Conservation (phyloP, 2,888 invertebrate genomes). For the Erebia ligea region DNA sequence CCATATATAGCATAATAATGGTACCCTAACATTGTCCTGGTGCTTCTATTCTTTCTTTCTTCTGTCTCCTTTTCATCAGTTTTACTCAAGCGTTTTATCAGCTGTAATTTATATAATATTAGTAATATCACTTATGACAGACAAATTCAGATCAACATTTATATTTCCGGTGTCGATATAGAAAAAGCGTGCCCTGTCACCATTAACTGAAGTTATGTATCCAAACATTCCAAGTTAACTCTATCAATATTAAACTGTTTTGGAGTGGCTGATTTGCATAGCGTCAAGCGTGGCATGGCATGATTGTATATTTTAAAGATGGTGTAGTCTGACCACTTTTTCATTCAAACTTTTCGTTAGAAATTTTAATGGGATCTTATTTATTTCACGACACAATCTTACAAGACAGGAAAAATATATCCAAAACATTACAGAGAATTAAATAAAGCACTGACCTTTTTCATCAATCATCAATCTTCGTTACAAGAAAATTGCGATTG, state of each 20-base stretch:
- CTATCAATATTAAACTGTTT: conserved; percentile 43
- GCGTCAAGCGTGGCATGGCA: conserved; percentile 1
- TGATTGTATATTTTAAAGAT: conserved; percentile 22
- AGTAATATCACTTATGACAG: conserved; percentile 1
- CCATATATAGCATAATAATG: too few relatives aligned
- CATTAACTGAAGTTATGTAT: conserved; percentile 37
- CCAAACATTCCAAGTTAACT: conserved; percentile 33
- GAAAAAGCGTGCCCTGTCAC: conserved; percentile 47
- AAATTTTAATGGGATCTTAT: neutral
- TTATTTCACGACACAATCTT: neutral
- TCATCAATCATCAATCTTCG: too few relatives aligned
- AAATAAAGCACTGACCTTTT: too few relatives aligned
- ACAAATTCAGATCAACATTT: conserved; percentile 31
- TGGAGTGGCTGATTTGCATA: conserved; percentile 41
- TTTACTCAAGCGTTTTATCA: too few relatives aligned
- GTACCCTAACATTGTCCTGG: too few relatives aligned
- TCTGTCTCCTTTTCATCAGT: too few relatives aligned
- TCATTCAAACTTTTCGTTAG: conserved; percentile 14
- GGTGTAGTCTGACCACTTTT: conserved; percentile 32
- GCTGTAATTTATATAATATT: too few relatives aligned
- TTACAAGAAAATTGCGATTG: too few relatives aligned
- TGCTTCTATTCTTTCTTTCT: too few relatives aligned
- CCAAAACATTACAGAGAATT: too few relatives aligned
- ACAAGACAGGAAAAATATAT: too few relatives aligned
- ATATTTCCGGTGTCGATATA: conserved; percentile 57